A percentile compares a stretch with the other conserved stretches of the same genome.
These are phyloP conservation scores for Coelinius sp. DNA, from an alignment of 2,888 invertebrate genomes.

Conservation along the genomic window DNA sequence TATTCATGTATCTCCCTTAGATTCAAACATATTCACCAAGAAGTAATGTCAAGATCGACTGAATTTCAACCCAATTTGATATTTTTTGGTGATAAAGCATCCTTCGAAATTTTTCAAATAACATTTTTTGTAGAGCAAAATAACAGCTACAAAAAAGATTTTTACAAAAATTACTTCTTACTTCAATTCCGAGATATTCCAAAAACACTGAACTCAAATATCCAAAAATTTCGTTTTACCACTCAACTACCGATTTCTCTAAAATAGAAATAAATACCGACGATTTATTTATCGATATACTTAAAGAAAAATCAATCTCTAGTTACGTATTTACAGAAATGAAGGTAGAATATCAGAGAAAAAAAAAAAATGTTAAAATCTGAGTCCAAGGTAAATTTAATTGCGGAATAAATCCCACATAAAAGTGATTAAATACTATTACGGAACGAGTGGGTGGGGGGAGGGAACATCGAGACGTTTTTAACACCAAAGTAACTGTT, in stretches of 20 bases:
- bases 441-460: not conserved
- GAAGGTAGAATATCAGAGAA: not conserved
- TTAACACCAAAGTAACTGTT: not conserved
- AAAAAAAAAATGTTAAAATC: too few species aligned
- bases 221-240: not conserved
- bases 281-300: conserved; percentile 2
- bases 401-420: conserved; percentile 3
- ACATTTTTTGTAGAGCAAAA: too few species aligned
- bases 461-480: conserved; percentile 10
- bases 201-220: not conserved
- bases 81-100: too few species aligned
- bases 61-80: too few species aligned
- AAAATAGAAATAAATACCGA: not conserved
- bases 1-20: too few species aligned
- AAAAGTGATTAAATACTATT: conserved; percentile 8
- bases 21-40: too few species aligned
- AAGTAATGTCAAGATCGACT: too few species aligned
- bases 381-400: not conserved
- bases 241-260: not conserved
- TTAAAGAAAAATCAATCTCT: not conserved
- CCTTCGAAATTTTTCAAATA: too few species aligned
- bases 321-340: conserved; percentile 4
- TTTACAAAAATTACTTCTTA: too few species aligned
- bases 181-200: not conserved
- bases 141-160: too few species aligned